Evolutionary conservation across 2,888 invertebrate genomes (phyloP).

Genomic region (Hirtodrosophila cameraria): DNA sequence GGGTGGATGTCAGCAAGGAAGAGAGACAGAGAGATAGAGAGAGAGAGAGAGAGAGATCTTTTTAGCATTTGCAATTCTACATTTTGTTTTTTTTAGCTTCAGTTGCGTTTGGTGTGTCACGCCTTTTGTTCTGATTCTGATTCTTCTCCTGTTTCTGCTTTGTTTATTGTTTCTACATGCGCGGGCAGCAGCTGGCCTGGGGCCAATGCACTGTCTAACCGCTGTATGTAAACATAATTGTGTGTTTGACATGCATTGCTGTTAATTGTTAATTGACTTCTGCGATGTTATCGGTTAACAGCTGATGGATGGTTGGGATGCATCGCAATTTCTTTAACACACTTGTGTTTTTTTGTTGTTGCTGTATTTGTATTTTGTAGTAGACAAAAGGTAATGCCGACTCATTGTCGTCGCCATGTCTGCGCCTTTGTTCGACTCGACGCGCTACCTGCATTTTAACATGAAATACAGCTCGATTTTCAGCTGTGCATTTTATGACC

Average conservation of each 20-base stretch:
- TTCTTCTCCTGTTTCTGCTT: slow-evolving; percentile 34
- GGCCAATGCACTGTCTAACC: slow-evolving; percentile 51
- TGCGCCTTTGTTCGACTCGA: slow-evolving; percentile 35
- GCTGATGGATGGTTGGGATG: no score
- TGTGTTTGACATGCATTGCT: slow-evolving; percentile 33
- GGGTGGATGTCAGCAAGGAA: not conserved
- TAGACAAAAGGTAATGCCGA: slow-evolving; percentile 45
- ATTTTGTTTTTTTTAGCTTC: slow-evolving; percentile 25
- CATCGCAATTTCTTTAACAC: slow-evolving; percentile 31
- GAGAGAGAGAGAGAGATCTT: not conserved
- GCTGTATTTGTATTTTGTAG: slow-evolving; percentile 4
- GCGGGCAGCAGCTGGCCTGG: slow-evolving; percentile 26
- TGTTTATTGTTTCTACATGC: slow-evolving; percentile 50
- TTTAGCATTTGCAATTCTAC: no score
- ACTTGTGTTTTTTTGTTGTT: slow-evolving; percentile 14
- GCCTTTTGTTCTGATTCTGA: slow-evolving; percentile 41
- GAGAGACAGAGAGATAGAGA: not conserved
- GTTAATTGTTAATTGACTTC: slow-evolving; percentile 36
- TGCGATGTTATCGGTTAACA: slow-evolving; percentile 41
- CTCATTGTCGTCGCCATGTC: slow-evolving; percentile 52
- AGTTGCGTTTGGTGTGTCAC: slow-evolving; percentile 18
- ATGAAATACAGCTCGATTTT: slow-evolving; percentile 34
- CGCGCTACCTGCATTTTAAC: slow-evolving; percentile 49
- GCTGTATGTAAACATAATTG: slow-evolving; percentile 41
- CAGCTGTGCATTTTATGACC: slow-evolving; percentile 49